phyloP scores from a whole-genome alignment of 2,113 vertebrate species.

The Miniopterus natalensis region DNA sequence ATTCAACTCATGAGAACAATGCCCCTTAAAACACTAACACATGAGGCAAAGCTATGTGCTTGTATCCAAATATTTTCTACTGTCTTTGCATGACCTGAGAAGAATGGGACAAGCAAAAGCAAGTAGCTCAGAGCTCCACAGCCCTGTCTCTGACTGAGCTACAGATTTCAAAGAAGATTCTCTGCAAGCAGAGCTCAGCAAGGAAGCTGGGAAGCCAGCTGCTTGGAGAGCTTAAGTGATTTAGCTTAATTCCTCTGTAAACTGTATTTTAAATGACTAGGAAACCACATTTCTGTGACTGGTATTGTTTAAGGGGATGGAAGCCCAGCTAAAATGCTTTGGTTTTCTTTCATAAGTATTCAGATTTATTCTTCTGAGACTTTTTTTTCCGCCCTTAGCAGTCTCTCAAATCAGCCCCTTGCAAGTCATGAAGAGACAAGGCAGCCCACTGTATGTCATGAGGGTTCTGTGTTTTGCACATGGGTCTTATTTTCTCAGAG shows the following conservation, averaged over 20 bases:
- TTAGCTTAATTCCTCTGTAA: slow-evolving; percentile 81
- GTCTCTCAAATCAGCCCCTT: slow-evolving; percentile 28
- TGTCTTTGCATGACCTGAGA: slow-evolving; percentile 30
- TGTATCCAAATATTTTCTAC: not conserved
- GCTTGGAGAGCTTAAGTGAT: slow-evolving; percentile 81
- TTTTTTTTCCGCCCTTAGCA: not conserved
- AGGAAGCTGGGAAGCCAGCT: slow-evolving; percentile 74
- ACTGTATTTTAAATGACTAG: slow-evolving; percentile 81
- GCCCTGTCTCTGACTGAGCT: slow-evolving; percentile 27
- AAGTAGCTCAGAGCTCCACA: slow-evolving; percentile 61
- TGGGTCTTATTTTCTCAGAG: not conserved
- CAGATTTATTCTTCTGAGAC: slow-evolving; percentile 53
- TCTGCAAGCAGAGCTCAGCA: slow-evolving; percentile 43
- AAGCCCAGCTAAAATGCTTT: slow-evolving; percentile 68
- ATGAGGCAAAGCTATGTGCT: not conserved
- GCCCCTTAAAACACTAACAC: not conserved
- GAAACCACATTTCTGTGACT: slow-evolving; percentile 79
- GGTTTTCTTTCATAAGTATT: slow-evolving; percentile 72
- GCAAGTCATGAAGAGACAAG: not conserved
- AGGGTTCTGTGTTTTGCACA: not conserved
- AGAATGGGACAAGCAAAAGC: slow-evolving; percentile 51
- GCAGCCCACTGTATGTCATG: not conserved
- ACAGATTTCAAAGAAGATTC: slow-evolving; percentile 72
- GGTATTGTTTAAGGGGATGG: slow-evolving; percentile 77
- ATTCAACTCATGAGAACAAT: not conserved